Conservation (phyloP, 1,140 invertebrate genomes). For the Drosophila subpulchrella region DNA sequence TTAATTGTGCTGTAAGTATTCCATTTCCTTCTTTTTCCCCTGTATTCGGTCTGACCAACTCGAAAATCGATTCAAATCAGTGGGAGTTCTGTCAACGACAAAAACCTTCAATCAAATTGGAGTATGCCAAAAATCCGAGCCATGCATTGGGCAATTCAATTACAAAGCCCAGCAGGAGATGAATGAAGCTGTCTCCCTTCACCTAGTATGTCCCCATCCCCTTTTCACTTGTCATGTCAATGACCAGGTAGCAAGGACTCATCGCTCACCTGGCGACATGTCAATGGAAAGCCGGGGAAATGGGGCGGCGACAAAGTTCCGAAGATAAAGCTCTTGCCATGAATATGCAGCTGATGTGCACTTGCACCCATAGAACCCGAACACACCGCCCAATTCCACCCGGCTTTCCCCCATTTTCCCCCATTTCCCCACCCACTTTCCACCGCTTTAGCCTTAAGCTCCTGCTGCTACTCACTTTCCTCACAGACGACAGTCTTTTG, state of each 20-base stretch:
- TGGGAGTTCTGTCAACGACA: slow-evolving; percentile 61
- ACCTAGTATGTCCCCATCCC: background rate
- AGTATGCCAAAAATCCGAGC: slow-evolving; percentile 48
- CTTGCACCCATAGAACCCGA: slow-evolving; percentile 37
- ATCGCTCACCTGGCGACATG: slow-evolving; percentile 64
- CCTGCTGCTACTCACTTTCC: slow-evolving; percentile 14
- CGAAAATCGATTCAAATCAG: slow-evolving; percentile 41
- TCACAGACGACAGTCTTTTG: slow-evolving; percentile 72
- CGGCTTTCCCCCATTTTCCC: background rate
- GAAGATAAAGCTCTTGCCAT: slow-evolving; percentile 61
- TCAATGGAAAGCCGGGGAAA: slow-evolving; percentile 16
- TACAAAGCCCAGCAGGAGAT: slow-evolving; percentile 65
- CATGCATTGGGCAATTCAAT: slow-evolving; percentile 66
- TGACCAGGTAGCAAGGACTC: slow-evolving; percentile 63
- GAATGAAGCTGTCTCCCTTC: background rate
- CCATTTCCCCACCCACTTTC: background rate
- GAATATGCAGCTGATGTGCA: slow-evolving; percentile 70
- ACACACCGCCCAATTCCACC: background rate
- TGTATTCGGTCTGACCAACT: slow-evolving; percentile 22
- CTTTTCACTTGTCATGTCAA: slow-evolving; percentile 53
- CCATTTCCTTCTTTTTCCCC: background rate
- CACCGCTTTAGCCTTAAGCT: slow-evolving; percentile 40
- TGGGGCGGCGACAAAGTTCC: slow-evolving; percentile 47
- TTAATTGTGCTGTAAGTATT: slow-evolving; percentile 1
- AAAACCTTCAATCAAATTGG: slow-evolving; percentile 49